Evolutionary conservation across 2,888 invertebrate species (phyloP), one percentile per base, ranked within the genome.

Genomic region (Tineola bisselliella): DNA sequence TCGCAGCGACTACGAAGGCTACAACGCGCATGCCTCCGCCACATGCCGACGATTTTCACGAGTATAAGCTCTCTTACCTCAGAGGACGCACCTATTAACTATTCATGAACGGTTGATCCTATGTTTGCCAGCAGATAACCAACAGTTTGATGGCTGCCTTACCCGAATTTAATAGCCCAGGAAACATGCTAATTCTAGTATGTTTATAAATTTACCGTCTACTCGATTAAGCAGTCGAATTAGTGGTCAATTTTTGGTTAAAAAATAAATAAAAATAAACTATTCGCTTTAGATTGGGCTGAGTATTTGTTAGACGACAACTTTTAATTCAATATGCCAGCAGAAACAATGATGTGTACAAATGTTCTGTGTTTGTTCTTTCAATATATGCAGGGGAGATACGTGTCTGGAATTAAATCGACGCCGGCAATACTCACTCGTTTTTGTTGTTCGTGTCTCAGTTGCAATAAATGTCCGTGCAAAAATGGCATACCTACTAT

Each of bases 21-120:
- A 64, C 72, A 79, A 68, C 75, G 84, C 86, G 86, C 86, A 84
- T 84, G 86, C 77, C 76, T 79, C 74, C 69, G 70, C 70, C 69
- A 73, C 77, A 73, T 58, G 33, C 58, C 33, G 58, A 58, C 58
- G 25, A 58, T 58, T 58, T 58, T 58, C 61, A 38, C 43, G 31
- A 31, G 56, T 61, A 56, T 57, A 57, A 44, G 57, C 56, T 57
- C 56, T 61, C 61, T 57, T 57, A 61, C 61, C 61, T 56, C 44
- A 38, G 56, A 48, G 38, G 13, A 61, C 56, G 57, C 56, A 61
- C 61, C 60, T 60, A 71, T 79, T 77, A 77, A 74, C 72, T 81
- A 81, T 81, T 81, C 79, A 80, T 78, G 76, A 77, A 69, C 65
- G 71, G 71, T 68, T 67, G 70, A 70, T 70, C 66, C 70, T 73